These are phyloP conservation scores for Monopterus albus DNA, from an alignment of 2,113 vertebrate genomes.

Conservation along the genomic window DNA sequence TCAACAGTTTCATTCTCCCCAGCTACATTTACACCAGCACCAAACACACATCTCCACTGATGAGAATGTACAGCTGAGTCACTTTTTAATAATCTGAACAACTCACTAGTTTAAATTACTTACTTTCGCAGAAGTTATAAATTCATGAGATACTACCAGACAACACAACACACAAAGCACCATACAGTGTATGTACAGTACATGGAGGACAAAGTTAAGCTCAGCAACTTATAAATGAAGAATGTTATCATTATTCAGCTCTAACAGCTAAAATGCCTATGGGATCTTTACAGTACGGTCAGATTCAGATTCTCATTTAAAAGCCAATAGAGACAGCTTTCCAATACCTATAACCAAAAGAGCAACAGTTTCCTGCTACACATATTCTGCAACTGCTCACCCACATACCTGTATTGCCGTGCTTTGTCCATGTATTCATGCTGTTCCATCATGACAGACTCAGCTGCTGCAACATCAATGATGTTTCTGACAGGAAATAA, in stretches of 20 bases:
- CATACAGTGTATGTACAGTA: no score
- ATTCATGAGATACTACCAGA: background rate
- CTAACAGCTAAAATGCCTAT: no score
- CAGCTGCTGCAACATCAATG: conserved; percentile 95
- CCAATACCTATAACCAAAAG: no score
- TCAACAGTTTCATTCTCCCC: background rate
- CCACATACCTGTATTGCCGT: conserved; percentile 91
- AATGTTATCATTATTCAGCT: no score
- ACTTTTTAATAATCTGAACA: background rate
- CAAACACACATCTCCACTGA: no score
- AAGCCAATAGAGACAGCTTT: background rate
- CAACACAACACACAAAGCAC: background rate
- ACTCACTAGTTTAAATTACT: background rate
- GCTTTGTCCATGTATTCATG: conserved; percentile 98
- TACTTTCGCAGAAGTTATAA: background rate
- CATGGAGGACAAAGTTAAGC: no score
- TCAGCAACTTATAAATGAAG: no score
- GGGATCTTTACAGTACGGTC: no score
- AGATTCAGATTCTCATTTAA: no score
- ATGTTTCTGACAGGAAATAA: conserved; percentile 86
- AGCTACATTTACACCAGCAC: no score
- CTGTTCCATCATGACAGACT: conserved; percentile 96
- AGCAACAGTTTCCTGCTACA: background rate
- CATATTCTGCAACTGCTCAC: background rate
- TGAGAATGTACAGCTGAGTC: background rate